These are phyloP conservation scores for Agonopterix heracliana DNA, from an alignment of 2,888 invertebrate genomes.

Conservation along the genomic window DNA sequence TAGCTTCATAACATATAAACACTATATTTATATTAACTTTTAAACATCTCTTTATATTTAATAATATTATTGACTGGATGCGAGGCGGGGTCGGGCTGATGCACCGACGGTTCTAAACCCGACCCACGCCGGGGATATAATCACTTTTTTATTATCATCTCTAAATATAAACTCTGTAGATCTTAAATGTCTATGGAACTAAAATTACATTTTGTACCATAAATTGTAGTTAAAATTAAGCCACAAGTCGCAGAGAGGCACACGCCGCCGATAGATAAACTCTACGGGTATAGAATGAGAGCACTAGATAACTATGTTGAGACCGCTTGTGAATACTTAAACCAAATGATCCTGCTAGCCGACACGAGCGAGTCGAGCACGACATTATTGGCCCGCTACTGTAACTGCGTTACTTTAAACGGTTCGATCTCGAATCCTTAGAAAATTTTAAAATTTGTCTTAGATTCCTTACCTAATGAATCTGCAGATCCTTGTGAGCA, in stretches of 20 bases:
- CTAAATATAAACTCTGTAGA: slow-evolving; percentile 68
- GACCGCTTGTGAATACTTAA: background rate
- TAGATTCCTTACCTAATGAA: no score
- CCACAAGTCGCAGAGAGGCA: slow-evolving; percentile 41
- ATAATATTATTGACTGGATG: slow-evolving; percentile 7
- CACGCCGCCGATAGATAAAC: background rate
- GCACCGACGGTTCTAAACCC: background rate
- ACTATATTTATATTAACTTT: slow-evolving; percentile 40
- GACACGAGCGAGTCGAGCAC: no score
- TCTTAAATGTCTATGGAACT: slow-evolving; percentile 69
- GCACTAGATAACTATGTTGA: background rate
- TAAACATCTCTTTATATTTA: background rate
- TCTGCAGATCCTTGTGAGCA: no score
- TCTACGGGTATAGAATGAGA: background rate
- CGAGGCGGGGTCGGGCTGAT: slow-evolving; percentile 2
- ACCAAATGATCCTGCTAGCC: background rate
- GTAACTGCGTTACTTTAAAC: no score
- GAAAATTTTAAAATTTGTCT: no score
- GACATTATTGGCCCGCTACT: no score
- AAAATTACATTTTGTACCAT: slow-evolving; percentile 73
- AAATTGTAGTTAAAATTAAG: slow-evolving; percentile 55
- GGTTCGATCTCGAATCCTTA: no score
- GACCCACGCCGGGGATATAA: no score
- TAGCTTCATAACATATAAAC: slow-evolving; percentile 44
- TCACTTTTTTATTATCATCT: slow-evolving; percentile 10